Conservation (phyloP, 2,888 invertebrate genomes). For the Palloptera scutellata region DNA sequence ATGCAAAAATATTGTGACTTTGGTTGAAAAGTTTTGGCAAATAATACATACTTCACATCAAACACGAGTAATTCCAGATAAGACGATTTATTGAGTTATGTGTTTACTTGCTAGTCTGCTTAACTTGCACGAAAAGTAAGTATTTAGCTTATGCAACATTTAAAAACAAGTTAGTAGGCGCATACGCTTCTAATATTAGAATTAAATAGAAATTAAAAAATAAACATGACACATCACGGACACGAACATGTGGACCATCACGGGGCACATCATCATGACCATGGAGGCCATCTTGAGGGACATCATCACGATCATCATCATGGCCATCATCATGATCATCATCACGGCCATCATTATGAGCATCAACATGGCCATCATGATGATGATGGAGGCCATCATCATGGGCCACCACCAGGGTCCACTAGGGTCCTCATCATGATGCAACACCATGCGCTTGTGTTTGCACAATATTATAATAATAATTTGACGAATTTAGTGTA, state of each 20-base stretch:
- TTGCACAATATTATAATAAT: constrained; percentile 8
- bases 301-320: background rate
- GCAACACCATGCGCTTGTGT: background rate
- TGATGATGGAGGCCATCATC: constrained; percentile 7
- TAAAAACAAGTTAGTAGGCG: background rate
- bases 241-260: background rate
- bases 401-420: constrained; percentile 1
- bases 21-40: too few species aligned
- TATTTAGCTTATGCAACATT: background rate
- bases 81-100: too few species aligned
- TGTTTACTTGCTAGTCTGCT: too few species aligned
- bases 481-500: background rate
- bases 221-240: background rate
- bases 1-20: too few species aligned
- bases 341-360: too few species aligned
- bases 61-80: too few species aligned
- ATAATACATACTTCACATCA: too few species aligned
- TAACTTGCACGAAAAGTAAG: too few species aligned
- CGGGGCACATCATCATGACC: background rate
- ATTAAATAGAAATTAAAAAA: background rate
- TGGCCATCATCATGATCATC: background rate
- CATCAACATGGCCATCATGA: background rate
- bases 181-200: background rate
- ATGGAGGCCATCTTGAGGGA: background rate
- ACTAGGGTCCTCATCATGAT: too few species aligned